Base-by-base conservation (phyloP, 2,797 vertebrate genomes). In the Otus scops region DNA sequence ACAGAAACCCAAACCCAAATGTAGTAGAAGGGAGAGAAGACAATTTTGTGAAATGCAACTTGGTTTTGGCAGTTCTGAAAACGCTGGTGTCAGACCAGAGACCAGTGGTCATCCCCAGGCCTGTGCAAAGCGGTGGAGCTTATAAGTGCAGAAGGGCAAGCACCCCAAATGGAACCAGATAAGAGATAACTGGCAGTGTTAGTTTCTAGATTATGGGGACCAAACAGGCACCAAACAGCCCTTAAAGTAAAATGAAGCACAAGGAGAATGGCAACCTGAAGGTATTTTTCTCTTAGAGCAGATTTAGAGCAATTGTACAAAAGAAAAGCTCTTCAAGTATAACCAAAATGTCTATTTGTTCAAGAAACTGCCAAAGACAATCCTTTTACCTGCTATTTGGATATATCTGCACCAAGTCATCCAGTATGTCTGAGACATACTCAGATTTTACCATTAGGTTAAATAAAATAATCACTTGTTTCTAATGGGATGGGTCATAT, bases 101-200 rank as follows among this genome's bases (percentile, higher is more conserved):
- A 71, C 32, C 2, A 3, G 21, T 1, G 18, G 38, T 24, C 43
- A n/a, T 18, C 26, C 71, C 48, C 22, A 56, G 32, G 28, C 19
- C 32, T 10, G 26, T 1, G 1, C 2, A 12, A 32, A 74, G 24
- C 2, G 8, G 5, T 19, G 12, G 79, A 10, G 36, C 28, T 54
- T 53, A 5, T 13, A 43, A 56, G 24, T 51, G 43, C 26, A 24
- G 38, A 48, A 69, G 5, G 39, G 16, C 19, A 48, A 22, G 41
- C 24, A 63, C 38, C n/a, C 26, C 3, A 5, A 28, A n/a, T 22
- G 43, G 59, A 73, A 28, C 3, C 57, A 47, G 32, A 18, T 9
- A 50, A 50, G 48, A 68, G 59, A 60, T 2, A 51, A 32, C 7
- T 10, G 56, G 50, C 36, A 65, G 20, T 4, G 22, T 36, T 3